Conservation (phyloP, 2,888 invertebrate genomes). For the Aelia acuminata region DNA sequence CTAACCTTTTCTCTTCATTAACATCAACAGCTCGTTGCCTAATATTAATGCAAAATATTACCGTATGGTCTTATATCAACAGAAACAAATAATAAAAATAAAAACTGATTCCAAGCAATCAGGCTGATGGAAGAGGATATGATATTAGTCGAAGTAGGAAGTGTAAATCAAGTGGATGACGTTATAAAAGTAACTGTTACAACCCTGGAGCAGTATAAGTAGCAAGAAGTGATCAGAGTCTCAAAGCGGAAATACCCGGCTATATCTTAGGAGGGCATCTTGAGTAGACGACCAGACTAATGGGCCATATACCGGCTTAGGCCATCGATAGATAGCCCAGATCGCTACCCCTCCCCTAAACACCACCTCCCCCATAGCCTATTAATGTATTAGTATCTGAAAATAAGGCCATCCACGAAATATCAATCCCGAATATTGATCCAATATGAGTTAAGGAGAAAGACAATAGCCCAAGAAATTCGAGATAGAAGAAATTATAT, state of each 20-base stretch:
- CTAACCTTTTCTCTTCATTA: too few relatives aligned
- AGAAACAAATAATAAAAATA: background rate
- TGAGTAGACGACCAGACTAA: background rate
- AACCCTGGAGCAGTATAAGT: background rate
- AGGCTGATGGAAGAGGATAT: background rate
- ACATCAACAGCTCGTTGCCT: too few relatives aligned
- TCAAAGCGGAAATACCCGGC: background rate
- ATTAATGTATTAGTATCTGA: background rate
- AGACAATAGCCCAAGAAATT: too few relatives aligned
- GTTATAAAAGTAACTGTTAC: background rate
- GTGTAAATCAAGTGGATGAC: background rate
- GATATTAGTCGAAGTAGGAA: background rate
- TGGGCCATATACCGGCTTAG: background rate
- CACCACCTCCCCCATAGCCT: background rate
- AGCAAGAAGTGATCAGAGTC: background rate
- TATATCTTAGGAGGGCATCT: conserved; percentile 19
- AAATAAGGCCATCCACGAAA: background rate
- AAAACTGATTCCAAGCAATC: background rate
- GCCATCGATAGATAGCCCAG: background rate
- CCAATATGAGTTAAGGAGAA: too few relatives aligned
- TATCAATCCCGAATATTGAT: too few relatives aligned
- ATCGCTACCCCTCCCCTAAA: background rate
- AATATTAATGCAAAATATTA: too few relatives aligned
- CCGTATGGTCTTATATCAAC: too few relatives aligned
- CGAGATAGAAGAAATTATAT: too few relatives aligned